Conservation (phyloP, 2,888 invertebrate species). For the Chrysolina americana region DNA sequence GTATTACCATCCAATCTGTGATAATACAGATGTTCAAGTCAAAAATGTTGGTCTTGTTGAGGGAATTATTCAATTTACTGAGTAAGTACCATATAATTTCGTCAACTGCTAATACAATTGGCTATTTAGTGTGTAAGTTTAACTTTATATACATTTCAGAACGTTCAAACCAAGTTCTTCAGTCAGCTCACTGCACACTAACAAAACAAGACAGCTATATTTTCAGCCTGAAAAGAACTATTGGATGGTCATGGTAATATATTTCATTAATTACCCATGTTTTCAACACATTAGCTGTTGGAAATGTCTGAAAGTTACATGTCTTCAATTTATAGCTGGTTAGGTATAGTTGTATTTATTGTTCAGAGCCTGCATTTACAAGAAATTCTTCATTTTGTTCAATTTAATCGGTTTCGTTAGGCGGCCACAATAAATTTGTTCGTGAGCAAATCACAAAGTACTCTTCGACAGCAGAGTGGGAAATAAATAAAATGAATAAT, state of each 20-base stretch:
- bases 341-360: too few relatives aligned
- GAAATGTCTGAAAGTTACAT: too few relatives aligned
- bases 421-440: too few relatives aligned
- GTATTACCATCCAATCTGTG: slow-evolving; percentile 86
- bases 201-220: slow-evolving; percentile 90
- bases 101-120: not conserved
- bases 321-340: too few relatives aligned
- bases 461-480: too few relatives aligned
- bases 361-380: too few relatives aligned
- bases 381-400: too few relatives aligned
- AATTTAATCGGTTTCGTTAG: too few relatives aligned
- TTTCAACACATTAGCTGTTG: too few relatives aligned
- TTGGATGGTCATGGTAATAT: slow-evolving; percentile 89
- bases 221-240: slow-evolving; percentile 89
- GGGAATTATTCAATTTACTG: slow-evolving; percentile 94
- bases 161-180: slow-evolving; percentile 85
- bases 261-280: not conserved
- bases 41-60: slow-evolving; percentile 95
- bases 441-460: too few relatives aligned
- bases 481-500: too few relatives aligned
- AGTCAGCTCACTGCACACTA: slow-evolving; percentile 90
- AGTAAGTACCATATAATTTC: slow-evolving; percentile 79
- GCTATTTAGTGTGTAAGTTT: slow-evolving; percentile 20
- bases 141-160: slow-evolving; percentile 70
- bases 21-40: slow-evolving; percentile 86